Base-by-base conservation (phyloP, 1,140 invertebrate species). In the Gyrodactylus bullatarudis region DNA sequence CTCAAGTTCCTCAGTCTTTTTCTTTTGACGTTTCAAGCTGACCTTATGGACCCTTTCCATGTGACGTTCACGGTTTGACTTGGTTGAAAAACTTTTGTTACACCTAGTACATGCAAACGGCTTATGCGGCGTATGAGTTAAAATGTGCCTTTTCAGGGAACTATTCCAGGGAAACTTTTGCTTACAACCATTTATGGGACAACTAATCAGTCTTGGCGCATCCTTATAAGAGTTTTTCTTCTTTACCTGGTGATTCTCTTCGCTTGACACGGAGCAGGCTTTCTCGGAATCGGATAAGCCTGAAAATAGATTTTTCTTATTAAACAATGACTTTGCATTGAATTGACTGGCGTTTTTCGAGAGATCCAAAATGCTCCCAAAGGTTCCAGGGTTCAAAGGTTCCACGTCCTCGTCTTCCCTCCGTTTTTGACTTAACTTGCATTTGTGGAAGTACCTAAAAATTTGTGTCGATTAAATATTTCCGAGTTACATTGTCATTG, bases 111-210 rank as follows among this genome's bases (percentile, higher is more conserved):
- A 95, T 78, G 91, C 89, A 81, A 87, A 95, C 0, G 92, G 92
- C 78, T 95, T 95, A 78, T 94, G 89, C 1, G 91, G 91, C 72
- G 79, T 80, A 75, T 80, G 80, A 1, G 79, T 80, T 1, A 80
- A 84, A 24, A 94, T 87, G 79, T 95, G 91, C 1, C 91, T 84
- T 1, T 89, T 85, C 19, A 96, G 82, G 0, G 91, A 94, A 20
- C 89, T 92, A 1, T 87, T 88, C 92, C 92, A 96, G 0, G 91
- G 91, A 78, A 96, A 96, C 77, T 89, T 88, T 24, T 91, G 84
- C 70, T 86, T 84, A 79, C 92, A 96, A 20, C 34, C 34, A 22
- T 73, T 26, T 77, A 89, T 91, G 0, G 89, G 89, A 78, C 92
- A 96, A 16, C 86, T 85, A 22, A 85, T 88, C 68, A 90, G 85